Base-by-base conservation (phyloP, 2,888 invertebrate genomes). In the Crocallis elinguaria region DNA sequence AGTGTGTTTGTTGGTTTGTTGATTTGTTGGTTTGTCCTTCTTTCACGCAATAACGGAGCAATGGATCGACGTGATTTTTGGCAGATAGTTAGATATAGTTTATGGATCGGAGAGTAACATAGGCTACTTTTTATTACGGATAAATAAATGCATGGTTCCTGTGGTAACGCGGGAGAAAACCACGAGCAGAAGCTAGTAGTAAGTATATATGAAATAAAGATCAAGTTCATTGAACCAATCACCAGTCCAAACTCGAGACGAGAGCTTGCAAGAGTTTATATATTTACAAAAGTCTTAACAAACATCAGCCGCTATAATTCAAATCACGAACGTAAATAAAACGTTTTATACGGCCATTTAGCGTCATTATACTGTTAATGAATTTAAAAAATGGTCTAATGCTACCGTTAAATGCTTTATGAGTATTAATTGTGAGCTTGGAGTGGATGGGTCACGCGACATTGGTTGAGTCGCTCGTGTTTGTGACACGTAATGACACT, bases 281-380 rank as follows among this genome's bases (percentile, higher is more conserved):
- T n/a, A 17, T 5, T 6, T 35, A 57, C 45, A 37, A 61, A 63
- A 51, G 57, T 62, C 62, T 23, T 36, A 54, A 44, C 41, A 55
- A 60, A 62, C 61, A 63, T 57, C 66, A 61, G 46, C 52, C 49
- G 51, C 44, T 64, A 77, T 78, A 76, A 82, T 82, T 84, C 79
- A 79, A 82, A 86, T 85, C 82, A 81, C 75, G 80, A 77, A 82
- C 73, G 73, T 77, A 77, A 84, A 86, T 84, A 84, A 83, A 84
- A 81, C 64, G 75, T 76, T 77, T 87, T 82, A 83, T 78, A 69
- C 74, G 69, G 71, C 80, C 78, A 81, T 87, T 88, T 81, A 78
- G 62, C 69, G 68, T 73, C 73, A 79, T 86, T 83, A 85, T 77
- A 76, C 73, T 63, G 61, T 76, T 79, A 83, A 86, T 86, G 82